Base-by-base conservation (phyloP, 1,140 invertebrate genomes). In the Drosophila ogumai region DNA sequence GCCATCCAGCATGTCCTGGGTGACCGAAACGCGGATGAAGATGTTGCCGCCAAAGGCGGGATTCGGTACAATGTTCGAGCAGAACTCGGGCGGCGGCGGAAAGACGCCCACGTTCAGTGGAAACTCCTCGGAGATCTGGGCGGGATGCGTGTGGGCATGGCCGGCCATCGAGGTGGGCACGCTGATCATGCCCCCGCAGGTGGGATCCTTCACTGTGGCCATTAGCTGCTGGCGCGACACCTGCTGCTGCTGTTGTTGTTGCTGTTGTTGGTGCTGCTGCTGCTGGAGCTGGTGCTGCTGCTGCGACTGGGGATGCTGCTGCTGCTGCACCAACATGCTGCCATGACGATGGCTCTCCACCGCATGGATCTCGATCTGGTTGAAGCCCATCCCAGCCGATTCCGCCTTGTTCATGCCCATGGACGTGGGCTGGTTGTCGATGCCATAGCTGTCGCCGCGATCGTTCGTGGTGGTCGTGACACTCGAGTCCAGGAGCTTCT, bases 381-480 rank as follows among this genome's bases (percentile, higher is more conserved):
- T 94, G 40, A 94, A 94, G 10, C 92, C 81, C 52, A 93, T 87
- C 13, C 67, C 69, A 1, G 92, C 79, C 28, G 93, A 92, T 25
- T 93, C 92, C 0, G 79, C 90, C 64, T 93, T 93, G 60, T 91
- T 92, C 15, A 93, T 88, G 38, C 63, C 75, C 10, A 77, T 61
- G 13, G 92, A 91, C 15, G 91, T 90, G 32, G 92, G 93, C 65
- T 92, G 78, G 93, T 92, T 94, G 80, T 95, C 94, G 75, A 94
- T 93, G 93, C 95, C 93, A 92, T 95, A 94, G 81, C 93, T 94
- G 91, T 93, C 93, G 85, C 94, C 94, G 6, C 96, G 94, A 68
- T 96, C 96, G 5, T 96, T 96, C 3, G 91, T 92, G 0, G 96
- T 96, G 0, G 96, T 96, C 3, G 96, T 96, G 17, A 97, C 96